Evolutionary conservation across 2,113 vertebrate genomes (phyloP).

Genomic region (Cyanoliseus patagonus): DNA sequence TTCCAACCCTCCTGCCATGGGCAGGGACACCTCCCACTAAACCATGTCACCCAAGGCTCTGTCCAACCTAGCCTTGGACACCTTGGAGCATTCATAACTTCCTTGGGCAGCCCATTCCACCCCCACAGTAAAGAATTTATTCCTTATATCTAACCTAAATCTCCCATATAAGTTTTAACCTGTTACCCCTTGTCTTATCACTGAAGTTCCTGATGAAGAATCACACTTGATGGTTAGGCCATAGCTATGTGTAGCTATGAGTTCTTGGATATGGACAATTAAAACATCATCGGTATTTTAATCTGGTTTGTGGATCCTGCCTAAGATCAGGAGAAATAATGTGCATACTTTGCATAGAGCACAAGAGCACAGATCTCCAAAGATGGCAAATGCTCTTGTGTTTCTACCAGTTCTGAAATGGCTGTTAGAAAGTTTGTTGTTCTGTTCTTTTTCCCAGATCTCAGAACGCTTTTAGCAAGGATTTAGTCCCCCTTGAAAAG

Average conservation of each 20-base stretch:
- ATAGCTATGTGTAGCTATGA: neutral
- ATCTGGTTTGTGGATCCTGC: neutral
- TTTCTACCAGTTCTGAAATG: neutral
- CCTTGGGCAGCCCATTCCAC: neutral
- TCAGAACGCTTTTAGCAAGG: neutral
- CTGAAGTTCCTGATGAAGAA: neutral
- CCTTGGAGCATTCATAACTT: neutral
- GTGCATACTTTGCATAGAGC: neutral
- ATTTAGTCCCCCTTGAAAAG: neutral
- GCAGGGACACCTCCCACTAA: neutral
- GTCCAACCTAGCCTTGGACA: neutral
- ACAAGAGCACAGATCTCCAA: neutral
- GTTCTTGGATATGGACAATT: neutral
- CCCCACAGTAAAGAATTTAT: neutral
- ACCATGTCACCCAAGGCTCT: neutral
- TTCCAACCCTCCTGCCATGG: neutral
- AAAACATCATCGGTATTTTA: neutral
- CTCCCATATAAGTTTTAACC: neutral
- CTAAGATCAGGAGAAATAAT: neutral
- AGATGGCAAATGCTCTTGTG: rapidly evolving
- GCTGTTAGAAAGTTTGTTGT: neutral
- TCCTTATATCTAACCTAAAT: neutral
- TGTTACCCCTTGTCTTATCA: neutral
- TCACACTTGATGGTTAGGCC: neutral
- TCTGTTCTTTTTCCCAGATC: neutral